phyloP scores from a whole-genome alignment of 2,113 vertebrate genomes.

The Chaetura pelagica region DNA sequence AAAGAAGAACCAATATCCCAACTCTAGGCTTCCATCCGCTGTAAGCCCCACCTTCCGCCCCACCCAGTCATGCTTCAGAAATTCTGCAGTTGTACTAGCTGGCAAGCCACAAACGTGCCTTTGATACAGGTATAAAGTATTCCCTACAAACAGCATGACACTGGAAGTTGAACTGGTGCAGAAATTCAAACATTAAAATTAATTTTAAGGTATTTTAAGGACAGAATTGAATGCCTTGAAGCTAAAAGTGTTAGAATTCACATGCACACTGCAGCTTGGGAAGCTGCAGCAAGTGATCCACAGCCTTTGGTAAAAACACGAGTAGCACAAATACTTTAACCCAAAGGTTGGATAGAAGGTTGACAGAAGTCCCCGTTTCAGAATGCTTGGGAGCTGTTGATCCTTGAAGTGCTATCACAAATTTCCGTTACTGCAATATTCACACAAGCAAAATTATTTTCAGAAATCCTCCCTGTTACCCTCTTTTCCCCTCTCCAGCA shows the following conservation, averaged over 20 bases:
- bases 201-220: neutral
- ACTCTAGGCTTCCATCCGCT: neutral
- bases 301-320: neutral
- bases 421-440: neutral
- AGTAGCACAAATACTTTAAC: neutral
- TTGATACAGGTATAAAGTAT: neutral
- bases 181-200: neutral
- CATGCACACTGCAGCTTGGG: rapidly evolving
- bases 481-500: neutral
- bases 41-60: neutral
- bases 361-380: neutral
- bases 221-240: neutral
- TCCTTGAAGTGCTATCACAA: neutral
- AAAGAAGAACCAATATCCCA: neutral
- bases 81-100: neutral
- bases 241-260: neutral
- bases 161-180: neutral
- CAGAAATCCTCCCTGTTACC: neutral
- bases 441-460: neutral
- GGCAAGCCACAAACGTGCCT: neutral
- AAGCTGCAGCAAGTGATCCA: neutral
- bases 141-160: neutral
- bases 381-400: neutral
- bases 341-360: neutral
- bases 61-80: neutral